Base-by-base conservation (phyloP, 2,113 vertebrate genomes). In the Syrrhaptes paradoxus region DNA sequence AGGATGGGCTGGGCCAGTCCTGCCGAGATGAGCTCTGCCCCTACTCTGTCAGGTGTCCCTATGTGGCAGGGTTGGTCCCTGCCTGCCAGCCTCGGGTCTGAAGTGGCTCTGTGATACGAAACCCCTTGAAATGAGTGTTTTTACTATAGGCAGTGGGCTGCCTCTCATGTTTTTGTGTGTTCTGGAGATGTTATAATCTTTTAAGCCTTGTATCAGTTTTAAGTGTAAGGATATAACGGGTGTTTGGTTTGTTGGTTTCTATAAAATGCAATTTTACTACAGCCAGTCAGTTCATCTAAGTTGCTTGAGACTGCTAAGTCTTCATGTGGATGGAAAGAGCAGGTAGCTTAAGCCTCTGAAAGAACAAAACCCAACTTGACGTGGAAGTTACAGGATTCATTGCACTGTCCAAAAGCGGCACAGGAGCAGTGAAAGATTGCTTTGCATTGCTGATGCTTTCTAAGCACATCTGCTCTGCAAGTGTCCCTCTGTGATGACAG, bases 381-480 rank as follows among this genome's bases (percentile, higher is more conserved):
- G 0, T 54, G 41, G 28, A 82, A 85, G 90, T 68, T 89, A 61
- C 9, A 75, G 73, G 90, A 93, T 85, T 90, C 88, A 55, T 58
- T 75, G 45, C 20, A 1, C 28, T 81, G 73, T 93, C 73, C 88
- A 79, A 43, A 94, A 75, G 18, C 7, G 49, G 41, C 61, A 81
- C 20, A 16, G 68, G 5, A 24, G 85, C 19, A 65, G 79, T 84
- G 65, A 86, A 93, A 84, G 91, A 90, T 36, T 43, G 65, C 88
- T 84, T 76, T 74, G 61, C 0, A 0, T 41, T 41, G 25, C 57
- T 89, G 73, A 28, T 96, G 96, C 77, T 94, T 91, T 94, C 80
- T 87, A 79, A 85, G 70, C 70, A 73, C 76, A 94, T 95, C 83
- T 92, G 89, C 87, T 92, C 73, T 89, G 92, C 49, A 72, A 90